A percentile compares a stretch with the other conserved stretches of the same genome.
These are phyloP conservation scores for Drosophila hamatofila DNA, from an alignment of 2,888 invertebrate genomes.

Conservation along the genomic window DNA sequence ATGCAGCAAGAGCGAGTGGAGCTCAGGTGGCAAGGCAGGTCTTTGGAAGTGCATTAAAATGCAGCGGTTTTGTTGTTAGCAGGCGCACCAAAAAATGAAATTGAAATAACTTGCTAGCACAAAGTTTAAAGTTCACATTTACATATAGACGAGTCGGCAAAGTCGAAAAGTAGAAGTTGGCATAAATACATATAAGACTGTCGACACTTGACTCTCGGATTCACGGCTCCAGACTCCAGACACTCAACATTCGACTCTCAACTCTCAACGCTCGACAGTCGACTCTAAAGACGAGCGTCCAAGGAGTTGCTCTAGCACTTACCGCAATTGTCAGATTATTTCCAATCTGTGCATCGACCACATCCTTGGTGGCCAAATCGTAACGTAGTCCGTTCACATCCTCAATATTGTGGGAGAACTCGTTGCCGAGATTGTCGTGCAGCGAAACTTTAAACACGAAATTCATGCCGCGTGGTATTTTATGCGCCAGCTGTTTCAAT, in stretches of 20 bases:
- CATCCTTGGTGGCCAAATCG: slow-evolving; percentile 85
- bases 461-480: slow-evolving; percentile 85
- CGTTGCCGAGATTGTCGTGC: slow-evolving; percentile 85
- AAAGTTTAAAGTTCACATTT: slow-evolving; percentile 64
- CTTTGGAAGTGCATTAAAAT: slow-evolving; percentile 62
- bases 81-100: slow-evolving; percentile 50
- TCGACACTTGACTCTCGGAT: neutral
- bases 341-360: slow-evolving; percentile 85
- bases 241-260: neutral
- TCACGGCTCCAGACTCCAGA: neutral
- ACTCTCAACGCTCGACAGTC: neutral
- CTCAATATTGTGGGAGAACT: slow-evolving; percentile 85
- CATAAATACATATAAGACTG: neutral
- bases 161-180: slow-evolving; percentile 7
- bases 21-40: slow-evolving; percentile 52
- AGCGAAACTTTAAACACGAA: slow-evolving; percentile 84
- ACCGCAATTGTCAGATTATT: slow-evolving; percentile 85
- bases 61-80: slow-evolving; percentile 62
- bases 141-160: slow-evolving; percentile 56
- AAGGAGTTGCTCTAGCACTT: slow-evolving; percentile 52
- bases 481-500: slow-evolving; percentile 83
- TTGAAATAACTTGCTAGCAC: slow-evolving; percentile 61
- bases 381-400: slow-evolving; percentile 84
- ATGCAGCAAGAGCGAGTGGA: slow-evolving; percentile 6
- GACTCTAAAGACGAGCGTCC: neutral